Evolutionary conservation across 2,113 vertebrate species (phyloP).

Genomic region (Archocentrus centrarchus): DNA sequence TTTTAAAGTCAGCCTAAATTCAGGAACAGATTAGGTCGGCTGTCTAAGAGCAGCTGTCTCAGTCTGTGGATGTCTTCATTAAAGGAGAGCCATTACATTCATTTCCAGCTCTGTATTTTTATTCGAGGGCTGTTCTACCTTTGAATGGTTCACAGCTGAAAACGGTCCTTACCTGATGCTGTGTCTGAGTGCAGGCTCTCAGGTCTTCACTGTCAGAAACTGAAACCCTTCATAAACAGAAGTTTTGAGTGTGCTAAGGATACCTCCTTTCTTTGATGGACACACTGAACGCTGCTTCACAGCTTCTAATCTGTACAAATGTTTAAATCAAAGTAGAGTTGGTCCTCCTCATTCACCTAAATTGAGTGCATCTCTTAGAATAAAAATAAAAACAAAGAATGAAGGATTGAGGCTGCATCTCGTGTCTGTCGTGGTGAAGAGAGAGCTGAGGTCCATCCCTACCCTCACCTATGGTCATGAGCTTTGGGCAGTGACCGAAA

Average conservation of each 20-base stretch:
- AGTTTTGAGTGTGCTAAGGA: background rate
- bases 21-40: constrained; percentile 53
- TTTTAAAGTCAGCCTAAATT: constrained; percentile 47
- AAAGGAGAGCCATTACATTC: background rate
- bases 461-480: too few relatives aligned
- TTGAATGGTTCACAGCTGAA: background rate
- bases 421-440: too few relatives aligned
- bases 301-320: background rate
- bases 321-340: accelerated
- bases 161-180: background rate
- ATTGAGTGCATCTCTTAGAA: background rate
- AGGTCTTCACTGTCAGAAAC: background rate
- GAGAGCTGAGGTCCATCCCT: too few relatives aligned
- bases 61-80: background rate
- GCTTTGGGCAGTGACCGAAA: too few relatives aligned
- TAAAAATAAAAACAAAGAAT: background rate
- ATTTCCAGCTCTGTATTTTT: background rate
- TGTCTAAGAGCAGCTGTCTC: background rate
- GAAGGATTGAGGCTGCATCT: too few relatives aligned
- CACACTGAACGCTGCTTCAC: background rate
- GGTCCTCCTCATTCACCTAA: background rate
- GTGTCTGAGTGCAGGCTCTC: background rate
- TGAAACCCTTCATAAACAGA: background rate
- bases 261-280: background rate
- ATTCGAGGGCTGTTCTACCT: background rate